Conservation (phyloP, 2,113 vertebrate species). For the Apodemus speciosus region DNA sequence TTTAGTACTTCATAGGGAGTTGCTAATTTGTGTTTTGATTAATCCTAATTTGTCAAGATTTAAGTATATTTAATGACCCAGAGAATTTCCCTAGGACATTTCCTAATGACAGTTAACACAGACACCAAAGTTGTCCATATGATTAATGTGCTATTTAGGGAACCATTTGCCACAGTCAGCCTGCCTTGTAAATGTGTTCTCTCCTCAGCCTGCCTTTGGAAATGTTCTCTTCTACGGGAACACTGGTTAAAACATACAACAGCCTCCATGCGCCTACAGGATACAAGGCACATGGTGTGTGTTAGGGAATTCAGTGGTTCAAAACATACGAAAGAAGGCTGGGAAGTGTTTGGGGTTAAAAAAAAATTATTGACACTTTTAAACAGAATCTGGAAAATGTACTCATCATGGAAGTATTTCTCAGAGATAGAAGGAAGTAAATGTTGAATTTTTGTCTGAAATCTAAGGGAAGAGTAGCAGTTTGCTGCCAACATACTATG, state of each 20-base stretch:
- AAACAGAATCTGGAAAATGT: neutral
- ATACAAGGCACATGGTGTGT: neutral
- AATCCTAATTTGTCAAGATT: conserved; percentile 66
- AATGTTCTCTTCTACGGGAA: neutral
- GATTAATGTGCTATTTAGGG: conserved; percentile 64
- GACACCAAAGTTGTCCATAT: conserved; percentile 35
- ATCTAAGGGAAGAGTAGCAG: conserved; percentile 19
- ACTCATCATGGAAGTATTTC: neutral
- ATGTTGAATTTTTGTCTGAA: neutral
- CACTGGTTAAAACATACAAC: neutral
- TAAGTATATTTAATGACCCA: conserved; percentile 65
- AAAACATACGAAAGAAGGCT: neutral
- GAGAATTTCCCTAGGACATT: conserved; percentile 62
- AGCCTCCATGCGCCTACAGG: neutral
- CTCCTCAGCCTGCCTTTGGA: neutral
- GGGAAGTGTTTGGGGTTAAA: neutral
- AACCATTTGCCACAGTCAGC: conserved; percentile 32
- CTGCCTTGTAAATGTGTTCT: conserved; percentile 33
- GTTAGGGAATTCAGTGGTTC: neutral
- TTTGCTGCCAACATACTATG: neutral
- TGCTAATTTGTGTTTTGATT: conserved; percentile 72
- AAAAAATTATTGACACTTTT: neutral
- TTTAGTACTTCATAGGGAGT: conserved; percentile 51
- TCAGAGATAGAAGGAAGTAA: neutral
- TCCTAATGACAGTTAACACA: conserved; percentile 58